A percentile compares a stretch with the other conserved stretches of the same genome.
These are phyloP conservation scores for Lepidurus packardi DNA, from an alignment of 1,140 invertebrate species.

Conservation along the genomic window DNA sequence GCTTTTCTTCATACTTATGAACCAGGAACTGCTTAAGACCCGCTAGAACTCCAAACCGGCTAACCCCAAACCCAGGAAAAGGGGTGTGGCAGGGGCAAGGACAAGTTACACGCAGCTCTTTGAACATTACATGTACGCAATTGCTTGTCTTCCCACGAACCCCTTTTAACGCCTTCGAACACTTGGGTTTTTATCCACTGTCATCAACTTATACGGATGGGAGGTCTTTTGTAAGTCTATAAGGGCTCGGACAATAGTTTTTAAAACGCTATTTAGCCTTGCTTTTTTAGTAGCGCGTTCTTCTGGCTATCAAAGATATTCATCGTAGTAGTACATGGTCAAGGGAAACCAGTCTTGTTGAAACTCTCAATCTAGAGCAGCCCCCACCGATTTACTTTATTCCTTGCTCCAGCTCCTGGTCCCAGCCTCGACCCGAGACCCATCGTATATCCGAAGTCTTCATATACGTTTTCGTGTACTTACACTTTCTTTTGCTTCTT, in stretches of 20 bases:
- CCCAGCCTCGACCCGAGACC: background rate
- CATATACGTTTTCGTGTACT: too few species aligned
- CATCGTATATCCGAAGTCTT: too few species aligned
- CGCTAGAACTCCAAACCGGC: background rate
- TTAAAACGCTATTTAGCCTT: background rate
- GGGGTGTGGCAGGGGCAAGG: background rate
- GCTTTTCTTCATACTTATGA: background rate
- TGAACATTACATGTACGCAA: background rate
- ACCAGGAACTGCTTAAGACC: background rate
- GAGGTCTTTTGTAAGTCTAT: background rate
- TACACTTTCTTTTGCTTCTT: too few species aligned
- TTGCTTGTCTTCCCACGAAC: background rate
- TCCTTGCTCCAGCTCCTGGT: background rate
- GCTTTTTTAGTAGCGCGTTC: background rate
- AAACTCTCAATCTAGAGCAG: background rate
- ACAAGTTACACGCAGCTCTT: background rate
- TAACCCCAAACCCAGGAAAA: background rate
- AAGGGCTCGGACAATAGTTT: background rate
- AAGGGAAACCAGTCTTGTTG: slow-evolving; percentile 10
- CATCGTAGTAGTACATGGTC: background rate
- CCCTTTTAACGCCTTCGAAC: background rate
- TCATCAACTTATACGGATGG: background rate
- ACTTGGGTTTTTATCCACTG: background rate
- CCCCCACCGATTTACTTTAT: background rate
- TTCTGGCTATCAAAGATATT: slow-evolving; percentile 3